Evolutionary conservation across 53 echinoderm and acorn worm species (phyloP).

Genomic region (Paracentrotus lividus): DNA sequence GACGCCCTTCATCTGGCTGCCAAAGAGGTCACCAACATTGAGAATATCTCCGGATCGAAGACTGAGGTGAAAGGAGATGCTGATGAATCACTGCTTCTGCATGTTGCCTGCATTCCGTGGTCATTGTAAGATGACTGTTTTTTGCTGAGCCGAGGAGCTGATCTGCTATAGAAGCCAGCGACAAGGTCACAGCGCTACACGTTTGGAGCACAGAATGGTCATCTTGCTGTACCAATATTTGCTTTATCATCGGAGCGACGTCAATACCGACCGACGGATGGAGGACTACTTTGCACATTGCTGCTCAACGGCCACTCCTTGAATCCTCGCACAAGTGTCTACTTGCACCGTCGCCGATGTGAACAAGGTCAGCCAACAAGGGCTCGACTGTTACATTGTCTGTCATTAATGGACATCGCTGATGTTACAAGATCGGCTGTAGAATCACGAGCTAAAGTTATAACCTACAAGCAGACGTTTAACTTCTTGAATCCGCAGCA

Average conservation of each 20-base stretch:
- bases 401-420: background rate
- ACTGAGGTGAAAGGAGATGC: background rate
- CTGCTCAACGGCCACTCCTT: background rate
- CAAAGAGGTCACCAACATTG: background rate
- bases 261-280: background rate
- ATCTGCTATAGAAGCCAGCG: background rate
- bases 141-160: background rate
- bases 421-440: background rate
- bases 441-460: background rate
- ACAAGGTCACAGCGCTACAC: background rate
- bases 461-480: background rate
- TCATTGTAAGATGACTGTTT: background rate
- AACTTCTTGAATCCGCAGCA: background rate
- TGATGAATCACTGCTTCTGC: background rate
- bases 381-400: background rate
- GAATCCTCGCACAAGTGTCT: background rate
- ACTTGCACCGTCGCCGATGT: background rate
- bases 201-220: conserved; percentile 21
- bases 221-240: background rate
- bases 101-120: background rate
- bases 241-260: background rate
- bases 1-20: background rate
- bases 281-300: conserved; percentile 7
- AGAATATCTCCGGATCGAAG: conserved; percentile 1
- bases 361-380: background rate